Evolutionary conservation across 2,797 vertebrate genomes (phyloP).

Genomic region (Rousettus madagascariensis): DNA sequence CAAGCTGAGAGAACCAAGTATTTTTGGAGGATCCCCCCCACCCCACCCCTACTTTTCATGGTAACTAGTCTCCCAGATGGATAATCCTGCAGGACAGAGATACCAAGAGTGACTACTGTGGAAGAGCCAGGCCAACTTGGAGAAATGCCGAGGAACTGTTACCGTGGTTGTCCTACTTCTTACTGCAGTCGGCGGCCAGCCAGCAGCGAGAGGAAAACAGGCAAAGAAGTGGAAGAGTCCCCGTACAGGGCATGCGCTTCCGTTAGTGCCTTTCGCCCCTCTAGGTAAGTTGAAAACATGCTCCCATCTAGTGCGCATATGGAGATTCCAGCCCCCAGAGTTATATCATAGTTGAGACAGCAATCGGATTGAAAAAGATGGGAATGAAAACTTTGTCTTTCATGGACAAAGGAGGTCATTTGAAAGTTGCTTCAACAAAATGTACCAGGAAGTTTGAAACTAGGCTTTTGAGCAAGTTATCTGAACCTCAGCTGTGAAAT

Average conservation of each 20-base stretch:
- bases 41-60: too few species aligned
- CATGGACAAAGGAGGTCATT: neutral
- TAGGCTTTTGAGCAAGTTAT: neutral
- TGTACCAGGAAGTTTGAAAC: neutral
- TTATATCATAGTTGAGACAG: neutral
- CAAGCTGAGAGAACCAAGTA: neutral
- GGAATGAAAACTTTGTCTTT: neutral
- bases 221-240: neutral
- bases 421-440: neutral
- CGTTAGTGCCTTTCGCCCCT: neutral
- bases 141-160: neutral
- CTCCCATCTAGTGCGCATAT: neutral
- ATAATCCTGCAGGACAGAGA: neutral
- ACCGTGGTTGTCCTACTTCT: rapidly evolving
- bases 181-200: neutral
- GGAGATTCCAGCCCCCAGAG: neutral
- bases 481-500: neutral
- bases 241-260: neutral
- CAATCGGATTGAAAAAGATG: neutral
- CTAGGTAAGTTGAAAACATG: neutral
- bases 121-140: neutral
- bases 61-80: neutral
- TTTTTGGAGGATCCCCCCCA: neutral
- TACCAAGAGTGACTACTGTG: neutral
- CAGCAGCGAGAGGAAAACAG: neutral